phyloP scores from a whole-genome alignment of 2,797 vertebrate species.

The Gobio occitaniae region DNA sequence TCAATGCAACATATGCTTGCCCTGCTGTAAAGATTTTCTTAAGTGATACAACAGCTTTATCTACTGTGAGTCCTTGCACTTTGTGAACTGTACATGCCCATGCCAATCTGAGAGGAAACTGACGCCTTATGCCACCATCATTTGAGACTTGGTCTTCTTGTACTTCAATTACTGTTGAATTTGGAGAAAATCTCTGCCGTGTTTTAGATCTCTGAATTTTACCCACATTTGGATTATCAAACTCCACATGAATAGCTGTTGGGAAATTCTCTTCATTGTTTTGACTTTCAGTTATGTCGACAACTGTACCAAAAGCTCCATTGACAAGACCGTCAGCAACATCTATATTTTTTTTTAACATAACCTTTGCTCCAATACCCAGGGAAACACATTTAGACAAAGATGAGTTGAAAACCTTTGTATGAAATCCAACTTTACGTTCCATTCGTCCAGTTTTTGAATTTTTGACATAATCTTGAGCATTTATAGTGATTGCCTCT shows the following conservation, averaged over 20 bases:
- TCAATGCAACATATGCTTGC: constrained; percentile 18
- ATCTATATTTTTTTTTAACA: no score
- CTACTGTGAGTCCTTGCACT: constrained; percentile 20
- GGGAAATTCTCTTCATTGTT: background rate
- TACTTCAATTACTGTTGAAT: constrained; percentile 2
- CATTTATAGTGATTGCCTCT: no score
- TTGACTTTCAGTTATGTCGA: background rate
- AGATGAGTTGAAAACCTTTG: no score
- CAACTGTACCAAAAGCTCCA: no score
- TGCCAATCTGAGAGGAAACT: constrained; percentile 42
- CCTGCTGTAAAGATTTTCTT: constrained; percentile 42
- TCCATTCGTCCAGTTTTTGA: no score
- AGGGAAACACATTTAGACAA: no score
- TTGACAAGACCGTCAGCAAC: no score
- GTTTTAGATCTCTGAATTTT: background rate
- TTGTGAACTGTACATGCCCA: constrained; percentile 10
- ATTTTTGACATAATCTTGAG: no score
- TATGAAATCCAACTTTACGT: no score
- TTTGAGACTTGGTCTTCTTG: constrained; percentile 9
- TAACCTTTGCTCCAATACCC: no score
- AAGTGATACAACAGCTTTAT: constrained; percentile 30
- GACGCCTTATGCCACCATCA: constrained; percentile 20
- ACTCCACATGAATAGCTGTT: background rate
- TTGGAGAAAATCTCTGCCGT: background rate
- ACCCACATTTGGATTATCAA: background rate